Percentiles rank a stretch among this genome's conserved stretches.
Conservation (phyloP, 2,797 vertebrate species). For the Denticeps clupeoides region DNA sequence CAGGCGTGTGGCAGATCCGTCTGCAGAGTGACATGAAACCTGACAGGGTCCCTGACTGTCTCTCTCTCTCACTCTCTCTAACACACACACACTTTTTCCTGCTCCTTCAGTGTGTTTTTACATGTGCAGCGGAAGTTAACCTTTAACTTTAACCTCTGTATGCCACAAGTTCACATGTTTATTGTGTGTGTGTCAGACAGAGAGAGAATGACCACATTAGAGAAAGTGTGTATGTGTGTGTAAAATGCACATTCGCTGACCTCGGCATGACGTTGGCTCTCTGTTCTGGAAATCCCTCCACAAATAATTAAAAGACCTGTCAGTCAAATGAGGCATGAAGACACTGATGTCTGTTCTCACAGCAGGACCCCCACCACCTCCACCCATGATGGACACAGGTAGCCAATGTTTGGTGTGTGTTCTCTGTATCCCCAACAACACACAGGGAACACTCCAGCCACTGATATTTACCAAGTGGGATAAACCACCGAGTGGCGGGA, state of each 20-base stretch:
- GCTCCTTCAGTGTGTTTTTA: slow-evolving; percentile 20
- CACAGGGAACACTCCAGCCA: slow-evolving; percentile 9
- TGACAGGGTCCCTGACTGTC: slow-evolving; percentile 22
- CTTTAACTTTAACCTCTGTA: slow-evolving; percentile 1
- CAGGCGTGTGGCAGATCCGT: slow-evolving; percentile 27
- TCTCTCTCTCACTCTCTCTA: background rate
- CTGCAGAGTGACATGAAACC: slow-evolving; percentile 30
- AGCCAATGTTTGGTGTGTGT: too few species aligned
- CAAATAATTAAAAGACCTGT: slow-evolving; percentile 15
- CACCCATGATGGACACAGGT: background rate
- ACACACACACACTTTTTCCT: background rate
- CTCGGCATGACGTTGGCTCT: background rate
- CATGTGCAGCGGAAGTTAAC: slow-evolving; percentile 8
- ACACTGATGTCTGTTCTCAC: slow-evolving; percentile 5
- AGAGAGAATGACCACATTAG: too few species aligned
- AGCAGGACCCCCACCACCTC: background rate
- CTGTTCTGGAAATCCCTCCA: slow-evolving; percentile 3
- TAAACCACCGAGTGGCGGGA: background rate
- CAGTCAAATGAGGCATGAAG: slow-evolving; percentile 9
- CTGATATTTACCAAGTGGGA: slow-evolving; percentile 3
- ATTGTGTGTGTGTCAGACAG: background rate
- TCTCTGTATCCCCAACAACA: slow-evolving; percentile 4
- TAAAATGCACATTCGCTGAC: background rate
- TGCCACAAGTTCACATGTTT: background rate
- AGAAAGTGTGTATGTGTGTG: background rate